Base-by-base conservation (phyloP, 2,113 vertebrate genomes). In the Limanda limanda region DNA sequence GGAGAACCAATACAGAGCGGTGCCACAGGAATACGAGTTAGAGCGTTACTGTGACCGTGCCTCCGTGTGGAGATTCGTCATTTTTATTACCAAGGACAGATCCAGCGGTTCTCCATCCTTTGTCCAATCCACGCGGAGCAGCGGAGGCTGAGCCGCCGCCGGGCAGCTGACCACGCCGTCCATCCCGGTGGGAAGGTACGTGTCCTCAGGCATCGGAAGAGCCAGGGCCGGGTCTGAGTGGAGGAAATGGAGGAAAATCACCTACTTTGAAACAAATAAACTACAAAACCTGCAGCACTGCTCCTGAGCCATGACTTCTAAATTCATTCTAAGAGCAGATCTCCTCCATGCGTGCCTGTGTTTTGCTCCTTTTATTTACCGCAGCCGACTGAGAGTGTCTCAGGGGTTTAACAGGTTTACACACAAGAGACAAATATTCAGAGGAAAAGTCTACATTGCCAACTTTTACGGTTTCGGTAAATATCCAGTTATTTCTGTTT, bases 181-280 rank as follows among this genome's bases (percentile, higher is more conserved):
- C 96, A 97, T 94, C 18, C 96, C 97, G 8, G 95, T 93, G 10
- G 98, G 95, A 17, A 99, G 94, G 87, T 91, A 96, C 0, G 96
- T 97, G 82, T 96, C 92, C 0, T 83, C 81, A 15, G 96, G 96
- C 96, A 98, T 96, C 1, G 64, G 56, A 3, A 93, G 94, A 71
- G 95, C 96, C 91, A 92, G 91, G 0, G 97, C 98, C 0, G 97
- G 96, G 71, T 98, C 98, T 99, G 88, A 55, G 40, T 21, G 51
- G 3, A 66, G 47, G 20, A 40, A 18, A 55, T n/a, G 56, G 70
- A 24, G 59, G 71, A 18, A 21, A 42, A 17, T 9, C 1, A 10
- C 59, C 81, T 31, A 74, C 4, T 60, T 70, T 57, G 21, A 2
- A 37, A 57, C 2, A 57, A 66, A 51, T 17, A 48, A 0, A 42